phyloP scores from a whole-genome alignment of 92 coral and sea anemone species.

The Palythoa caribaeorum region DNA sequence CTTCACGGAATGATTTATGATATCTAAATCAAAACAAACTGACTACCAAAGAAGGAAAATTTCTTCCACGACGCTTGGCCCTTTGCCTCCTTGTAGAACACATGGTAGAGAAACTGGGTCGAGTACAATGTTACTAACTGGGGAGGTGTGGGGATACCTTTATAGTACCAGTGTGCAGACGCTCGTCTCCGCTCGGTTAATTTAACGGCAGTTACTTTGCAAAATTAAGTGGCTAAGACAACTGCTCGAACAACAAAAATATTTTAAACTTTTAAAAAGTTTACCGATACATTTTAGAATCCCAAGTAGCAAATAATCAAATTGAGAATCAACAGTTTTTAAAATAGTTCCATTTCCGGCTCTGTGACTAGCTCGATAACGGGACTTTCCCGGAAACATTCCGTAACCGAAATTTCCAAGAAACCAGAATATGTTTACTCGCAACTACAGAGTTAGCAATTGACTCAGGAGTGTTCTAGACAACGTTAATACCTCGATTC shows the following conservation, averaged over 20 bases:
- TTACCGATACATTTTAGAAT: background rate
- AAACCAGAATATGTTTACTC: background rate
- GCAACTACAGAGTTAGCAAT: too few relatives aligned
- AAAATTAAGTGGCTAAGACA: too few relatives aligned
- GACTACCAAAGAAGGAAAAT: background rate
- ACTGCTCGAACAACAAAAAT: background rate
- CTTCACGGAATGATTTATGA: background rate
- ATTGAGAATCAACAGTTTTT: too few relatives aligned
- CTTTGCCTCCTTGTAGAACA: slow-evolving; percentile 17
- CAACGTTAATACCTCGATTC: too few relatives aligned
- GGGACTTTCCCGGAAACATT: background rate
- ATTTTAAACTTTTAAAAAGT: background rate
- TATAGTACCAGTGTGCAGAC: too few relatives aligned
- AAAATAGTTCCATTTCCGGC: background rate
- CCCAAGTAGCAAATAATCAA: too few relatives aligned
- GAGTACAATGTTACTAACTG: background rate
- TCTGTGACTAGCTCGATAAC: background rate
- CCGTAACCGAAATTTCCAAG: background rate
- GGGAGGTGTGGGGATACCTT: slow-evolving; percentile 4
- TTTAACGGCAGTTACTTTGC: too few relatives aligned
- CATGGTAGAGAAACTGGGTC: slow-evolving; percentile 18
- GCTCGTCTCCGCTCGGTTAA: too few relatives aligned
- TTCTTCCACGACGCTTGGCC: background rate
- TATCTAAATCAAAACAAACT: background rate
- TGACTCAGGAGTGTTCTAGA: too few relatives aligned